phyloP scores from a whole-genome alignment of 2,113 vertebrate genomes.

The Brienomyrus longianalis region DNA sequence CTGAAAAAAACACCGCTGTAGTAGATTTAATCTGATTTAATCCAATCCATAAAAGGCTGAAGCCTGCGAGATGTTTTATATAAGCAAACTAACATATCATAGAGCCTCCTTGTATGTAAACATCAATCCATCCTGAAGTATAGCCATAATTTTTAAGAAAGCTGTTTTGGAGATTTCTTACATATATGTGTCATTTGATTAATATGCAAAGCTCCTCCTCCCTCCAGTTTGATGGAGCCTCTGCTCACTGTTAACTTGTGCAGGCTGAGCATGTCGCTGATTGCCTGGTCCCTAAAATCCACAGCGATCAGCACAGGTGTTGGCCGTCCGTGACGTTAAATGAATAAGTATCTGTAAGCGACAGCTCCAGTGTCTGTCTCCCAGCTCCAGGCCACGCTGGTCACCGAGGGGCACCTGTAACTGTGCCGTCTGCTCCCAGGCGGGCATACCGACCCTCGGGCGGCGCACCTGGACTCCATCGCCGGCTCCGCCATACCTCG shows the following conservation, averaged over 20 bases:
- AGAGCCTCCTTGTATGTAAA: neutral
- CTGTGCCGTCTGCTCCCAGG: constrained; percentile 31
- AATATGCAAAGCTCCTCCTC: neutral
- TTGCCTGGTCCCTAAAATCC: neutral
- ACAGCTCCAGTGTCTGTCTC: constrained; percentile 42
- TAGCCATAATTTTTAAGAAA: neutral
- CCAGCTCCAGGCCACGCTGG: constrained; percentile 50
- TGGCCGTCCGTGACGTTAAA: neutral
- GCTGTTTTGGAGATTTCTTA: neutral
- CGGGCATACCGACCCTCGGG: constrained; percentile 52
- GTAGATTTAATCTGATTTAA: neutral
- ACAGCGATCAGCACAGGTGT: neutral
- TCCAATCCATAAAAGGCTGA: neutral
- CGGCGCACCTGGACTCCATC: constrained; percentile 51
- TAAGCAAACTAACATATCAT: neutral
- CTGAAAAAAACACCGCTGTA: neutral
- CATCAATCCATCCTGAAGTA: neutral
- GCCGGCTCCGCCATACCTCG: constrained; percentile 20
- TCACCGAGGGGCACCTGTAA: constrained; percentile 52
- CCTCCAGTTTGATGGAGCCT: neutral
- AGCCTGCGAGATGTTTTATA: neutral
- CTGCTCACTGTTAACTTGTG: neutral
- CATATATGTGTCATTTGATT: neutral
- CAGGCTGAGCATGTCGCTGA: neutral
- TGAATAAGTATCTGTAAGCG: neutral